A percentile compares a stretch with the other conserved stretches of the same genome.
These are phyloP conservation scores for Sitobion miscanthi DNA, from an alignment of 1,140 invertebrate species.

Conservation along the genomic window DNA sequence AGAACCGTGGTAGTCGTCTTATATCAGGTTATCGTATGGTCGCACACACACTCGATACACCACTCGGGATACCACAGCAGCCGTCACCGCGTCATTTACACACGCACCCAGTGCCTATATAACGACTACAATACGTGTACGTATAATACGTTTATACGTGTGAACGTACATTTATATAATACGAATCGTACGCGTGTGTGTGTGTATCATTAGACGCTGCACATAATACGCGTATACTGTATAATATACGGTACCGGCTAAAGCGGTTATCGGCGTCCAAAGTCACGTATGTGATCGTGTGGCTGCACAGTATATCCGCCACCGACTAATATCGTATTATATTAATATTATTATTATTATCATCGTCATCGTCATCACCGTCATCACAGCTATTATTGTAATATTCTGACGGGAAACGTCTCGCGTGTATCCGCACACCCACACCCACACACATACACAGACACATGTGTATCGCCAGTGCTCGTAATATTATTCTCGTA, in stretches of 20 bases:
- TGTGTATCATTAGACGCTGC: conserved; percentile 1
- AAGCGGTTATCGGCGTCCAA: conserved; percentile 38
- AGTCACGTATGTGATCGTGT: conserved; percentile 13
- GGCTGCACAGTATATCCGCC: not conserved
- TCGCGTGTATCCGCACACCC: not conserved
- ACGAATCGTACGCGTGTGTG: too few relatives aligned
- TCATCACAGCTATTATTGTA: not conserved
- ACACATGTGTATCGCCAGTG: not conserved
- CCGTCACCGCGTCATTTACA: not conserved
- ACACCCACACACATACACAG: not conserved
- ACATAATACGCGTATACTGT: not conserved
- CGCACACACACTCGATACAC: not conserved
- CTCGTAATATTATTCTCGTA: not conserved
- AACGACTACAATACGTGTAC: not conserved
- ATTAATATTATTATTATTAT: conserved; percentile 12
- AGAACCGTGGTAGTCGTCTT: not conserved
- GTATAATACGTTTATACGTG: not conserved
- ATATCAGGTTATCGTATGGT: not conserved
- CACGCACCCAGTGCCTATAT: not conserved
- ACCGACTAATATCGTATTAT: not conserved
- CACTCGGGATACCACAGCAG: not conserved
- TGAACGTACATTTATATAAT: not conserved
- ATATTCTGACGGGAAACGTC: not conserved
- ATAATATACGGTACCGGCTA: not conserved
- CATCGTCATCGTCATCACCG: too few relatives aligned